Base-by-base conservation (phyloP, 2,113 vertebrate genomes). In the Rutilus rutilus region DNA sequence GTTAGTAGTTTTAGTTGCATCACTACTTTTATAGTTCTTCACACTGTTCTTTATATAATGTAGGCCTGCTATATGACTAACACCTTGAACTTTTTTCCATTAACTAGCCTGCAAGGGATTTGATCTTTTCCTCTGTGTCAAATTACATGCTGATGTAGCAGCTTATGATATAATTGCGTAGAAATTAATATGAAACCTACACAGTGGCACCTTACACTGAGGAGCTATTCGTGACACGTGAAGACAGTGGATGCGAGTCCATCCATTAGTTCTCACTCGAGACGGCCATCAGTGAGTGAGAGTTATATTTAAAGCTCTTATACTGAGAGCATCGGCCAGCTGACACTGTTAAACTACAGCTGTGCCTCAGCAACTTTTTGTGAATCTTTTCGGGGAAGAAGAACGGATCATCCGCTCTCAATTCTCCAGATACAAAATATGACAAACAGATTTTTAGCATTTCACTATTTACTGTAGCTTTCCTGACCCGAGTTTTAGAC, bases 101-200 rank as follows among this genome's bases (percentile, higher is more conserved):
- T 78, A 81, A 57, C 62, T 79, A 74, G 62, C 82, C 86, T 30
- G 57, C 78, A 65, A 83, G 62, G 73, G 73, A 76, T 84, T 75
- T 78, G 27, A 86, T 85, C 64, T 84, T 80, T 78, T 86, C 62
- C 60, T 45, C 67, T 42, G 47, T 85, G 78, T 88, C 65, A 81
- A 79, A 86, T 89, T 74, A 86, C 83, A 81, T 77, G 62, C 73
- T 64, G 47, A 85, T 86, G 85, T 86, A 65, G 86, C 74, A 54
- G 85, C 64, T 87, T 64, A 82, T 86, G 86, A 87, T 89, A 90
- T 90, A 89, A 90, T 90, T 85, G 83, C 85, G 85, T 75, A 75
- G 80, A 91, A 91, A 91, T 92, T 60, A 89, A 89, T 71, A 76
- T 90, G 67, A 91, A 89, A 89, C 89, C 75, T 88, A 64, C 42